Evolutionary conservation across 2,888 invertebrate genomes (phyloP).

Genomic region (Callyntrura sp.): DNA sequence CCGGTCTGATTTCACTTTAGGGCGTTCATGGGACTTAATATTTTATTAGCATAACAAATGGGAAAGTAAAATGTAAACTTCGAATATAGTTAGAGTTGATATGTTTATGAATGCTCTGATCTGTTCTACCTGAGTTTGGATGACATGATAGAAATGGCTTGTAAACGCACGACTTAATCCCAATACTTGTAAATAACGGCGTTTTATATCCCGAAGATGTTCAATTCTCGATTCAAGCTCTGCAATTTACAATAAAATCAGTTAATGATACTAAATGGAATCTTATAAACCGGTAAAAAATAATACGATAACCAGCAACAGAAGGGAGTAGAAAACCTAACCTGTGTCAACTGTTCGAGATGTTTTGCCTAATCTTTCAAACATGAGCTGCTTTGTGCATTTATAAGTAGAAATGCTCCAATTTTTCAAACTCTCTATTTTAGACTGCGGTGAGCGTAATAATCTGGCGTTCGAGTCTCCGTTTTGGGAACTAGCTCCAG

Average conservation of each 20-base stretch:
- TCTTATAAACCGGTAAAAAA: too few species aligned
- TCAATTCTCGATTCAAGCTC: constrained; percentile 98
- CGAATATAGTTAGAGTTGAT: too few species aligned
- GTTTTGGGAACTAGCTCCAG: constrained; percentile 86
- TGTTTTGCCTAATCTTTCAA: constrained; percentile 98
- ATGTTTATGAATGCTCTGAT: neutral
- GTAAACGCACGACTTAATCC: constrained; percentile 94
- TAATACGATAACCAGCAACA: neutral
- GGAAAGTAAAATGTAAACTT: neutral
- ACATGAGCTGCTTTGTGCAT: constrained; percentile 98
- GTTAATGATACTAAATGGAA: neutral
- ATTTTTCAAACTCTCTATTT: constrained; percentile 96
- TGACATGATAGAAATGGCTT: constrained; percentile 95
- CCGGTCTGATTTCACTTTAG: too few species aligned
- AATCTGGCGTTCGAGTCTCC: constrained; percentile 86
- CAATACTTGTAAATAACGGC: constrained; percentile 95
- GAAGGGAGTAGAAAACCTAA: constrained; percentile 84
- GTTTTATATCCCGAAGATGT: constrained; percentile 95
- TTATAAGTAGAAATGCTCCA: constrained; percentile 99
- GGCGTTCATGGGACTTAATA: too few species aligned
- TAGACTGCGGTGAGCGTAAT: constrained; percentile 90
- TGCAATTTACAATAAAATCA: constrained; percentile 84
- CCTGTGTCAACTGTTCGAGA: constrained; percentile 95
- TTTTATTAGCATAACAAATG: neutral
- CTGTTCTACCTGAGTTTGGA: constrained; percentile 89